Evolutionary conservation across 2,113 vertebrate genomes (phyloP).

Genomic region (Antechinus flavipes): DNA sequence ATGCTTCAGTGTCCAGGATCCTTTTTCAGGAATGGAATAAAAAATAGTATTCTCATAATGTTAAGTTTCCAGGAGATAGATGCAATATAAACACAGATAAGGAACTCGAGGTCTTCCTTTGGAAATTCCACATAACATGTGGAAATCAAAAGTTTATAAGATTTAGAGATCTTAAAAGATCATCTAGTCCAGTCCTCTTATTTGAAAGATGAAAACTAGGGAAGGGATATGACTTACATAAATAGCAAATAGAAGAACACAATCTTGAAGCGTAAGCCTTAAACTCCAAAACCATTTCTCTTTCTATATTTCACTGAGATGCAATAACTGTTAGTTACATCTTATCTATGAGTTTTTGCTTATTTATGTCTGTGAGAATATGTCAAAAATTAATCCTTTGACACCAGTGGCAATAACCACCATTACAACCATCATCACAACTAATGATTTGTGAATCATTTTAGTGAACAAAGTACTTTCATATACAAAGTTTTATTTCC

Average conservation of each 20-base stretch:
- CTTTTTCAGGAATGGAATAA: not conserved
- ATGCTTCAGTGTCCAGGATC: not conserved
- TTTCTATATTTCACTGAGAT: not conserved
- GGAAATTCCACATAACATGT: not conserved
- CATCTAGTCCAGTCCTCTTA: not conserved
- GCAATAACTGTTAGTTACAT: not conserved
- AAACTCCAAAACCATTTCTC: not conserved
- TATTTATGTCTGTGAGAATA: not conserved
- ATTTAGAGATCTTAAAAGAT: not conserved
- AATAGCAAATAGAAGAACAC: not conserved
- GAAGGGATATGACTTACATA: not conserved
- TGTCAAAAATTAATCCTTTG: not conserved
- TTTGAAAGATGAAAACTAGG: not conserved
- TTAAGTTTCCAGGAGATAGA: not conserved
- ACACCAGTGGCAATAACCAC: not conserved
- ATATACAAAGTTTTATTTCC: not conserved
- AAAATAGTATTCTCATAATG: not conserved
- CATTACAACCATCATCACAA: not conserved
- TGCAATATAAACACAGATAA: rapidly evolving
- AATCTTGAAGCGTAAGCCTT: not conserved
- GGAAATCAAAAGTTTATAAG: not conserved
- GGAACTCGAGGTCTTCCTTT: not conserved
- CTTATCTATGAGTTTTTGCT: not conserved
- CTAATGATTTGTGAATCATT: not conserved
- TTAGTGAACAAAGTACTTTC: not conserved